Conservation (phyloP, 2,113 vertebrate species). For the Abramis brama region DNA sequence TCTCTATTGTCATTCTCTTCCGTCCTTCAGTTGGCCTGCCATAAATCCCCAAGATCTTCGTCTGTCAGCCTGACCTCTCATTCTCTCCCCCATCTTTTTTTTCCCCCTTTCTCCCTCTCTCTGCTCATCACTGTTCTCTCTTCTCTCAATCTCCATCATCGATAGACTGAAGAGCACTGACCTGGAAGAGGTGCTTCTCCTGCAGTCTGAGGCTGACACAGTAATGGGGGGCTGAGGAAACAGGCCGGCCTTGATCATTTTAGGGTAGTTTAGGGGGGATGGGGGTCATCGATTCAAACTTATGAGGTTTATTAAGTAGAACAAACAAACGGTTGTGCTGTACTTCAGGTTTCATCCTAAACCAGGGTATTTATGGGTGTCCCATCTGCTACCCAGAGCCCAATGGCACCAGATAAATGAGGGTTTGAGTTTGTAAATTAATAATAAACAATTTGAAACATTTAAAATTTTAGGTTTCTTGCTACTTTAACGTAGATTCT, state of each 20-base stretch:
- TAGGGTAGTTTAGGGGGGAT: conserved; percentile 19
- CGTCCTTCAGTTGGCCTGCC: conserved; percentile 22
- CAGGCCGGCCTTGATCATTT: conserved; percentile 22
- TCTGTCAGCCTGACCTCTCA: conserved; percentile 20
- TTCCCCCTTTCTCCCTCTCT: background rate
- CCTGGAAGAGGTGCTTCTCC: conserved; percentile 56
- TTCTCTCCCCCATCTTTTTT: background rate
- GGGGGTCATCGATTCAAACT: conserved; percentile 23
- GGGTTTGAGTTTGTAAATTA: background rate
- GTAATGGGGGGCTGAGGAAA: conserved; percentile 8
- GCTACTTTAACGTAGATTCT: background rate
- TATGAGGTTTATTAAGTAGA: background rate
- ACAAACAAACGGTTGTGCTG: background rate
- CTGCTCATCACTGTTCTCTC: conserved; percentile 16
- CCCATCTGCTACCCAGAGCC: background rate
- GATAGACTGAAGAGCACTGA: conserved; percentile 49
- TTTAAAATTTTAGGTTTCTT: too few species aligned
- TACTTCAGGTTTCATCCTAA: background rate
- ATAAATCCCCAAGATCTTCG: conserved; percentile 27
- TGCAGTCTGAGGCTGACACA: conserved; percentile 34
- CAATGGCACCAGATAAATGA: background rate
- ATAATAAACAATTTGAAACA: background rate
- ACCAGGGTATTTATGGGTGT: background rate
- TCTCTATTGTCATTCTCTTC: conserved; percentile 31
- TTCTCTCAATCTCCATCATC: conserved; percentile 4